A percentile compares a stretch with the other conserved stretches of the same genome.
Conservation (phyloP, 2,888 invertebrate species). For the Netelia fuscicornis region DNA sequence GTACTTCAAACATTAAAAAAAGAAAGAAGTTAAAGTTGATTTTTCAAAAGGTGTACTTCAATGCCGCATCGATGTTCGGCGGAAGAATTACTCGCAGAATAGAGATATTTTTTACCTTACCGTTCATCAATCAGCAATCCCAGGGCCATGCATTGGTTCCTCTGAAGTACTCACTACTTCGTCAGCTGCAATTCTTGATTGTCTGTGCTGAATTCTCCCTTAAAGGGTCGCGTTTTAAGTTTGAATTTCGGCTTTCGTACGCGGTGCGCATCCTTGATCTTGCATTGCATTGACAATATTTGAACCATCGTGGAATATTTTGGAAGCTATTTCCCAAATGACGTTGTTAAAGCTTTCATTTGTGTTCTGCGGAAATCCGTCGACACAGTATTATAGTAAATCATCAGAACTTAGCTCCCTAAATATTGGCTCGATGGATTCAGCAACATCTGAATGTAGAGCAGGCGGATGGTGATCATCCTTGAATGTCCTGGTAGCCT, state of each 20-base stretch:
- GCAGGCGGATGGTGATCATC: too few species aligned
- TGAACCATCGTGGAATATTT: too few species aligned
- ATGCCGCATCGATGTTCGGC: not conserved
- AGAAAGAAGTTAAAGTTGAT: not conserved
- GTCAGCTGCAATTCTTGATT: not conserved
- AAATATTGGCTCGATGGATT: too few species aligned
- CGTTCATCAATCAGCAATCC: constrained; percentile 25
- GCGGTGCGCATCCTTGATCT: constrained; percentile 22
- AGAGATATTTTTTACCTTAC: not conserved
- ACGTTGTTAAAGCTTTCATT: too few species aligned
- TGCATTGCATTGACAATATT: not conserved
- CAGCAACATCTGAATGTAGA: too few species aligned
- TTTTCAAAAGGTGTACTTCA: constrained; percentile 1
- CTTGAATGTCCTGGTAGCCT: too few species aligned
- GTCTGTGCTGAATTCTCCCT: constrained; percentile 39
- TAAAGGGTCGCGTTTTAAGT: constrained; percentile 37
- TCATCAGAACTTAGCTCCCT: too few species aligned
- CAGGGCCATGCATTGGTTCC: constrained; percentile 4
- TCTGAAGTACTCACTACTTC: constrained; percentile 3
- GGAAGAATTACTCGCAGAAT: not conserved
- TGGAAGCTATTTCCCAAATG: too few species aligned
- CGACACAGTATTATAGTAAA: too few species aligned
- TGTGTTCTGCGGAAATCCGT: too few species aligned
- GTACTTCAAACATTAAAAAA: constrained; percentile 3
- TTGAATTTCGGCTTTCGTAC: constrained; percentile 35